These are phyloP conservation scores for Tautogolabrus adspersus DNA, from an alignment of 2,113 vertebrate species.

Conservation along the genomic window DNA sequence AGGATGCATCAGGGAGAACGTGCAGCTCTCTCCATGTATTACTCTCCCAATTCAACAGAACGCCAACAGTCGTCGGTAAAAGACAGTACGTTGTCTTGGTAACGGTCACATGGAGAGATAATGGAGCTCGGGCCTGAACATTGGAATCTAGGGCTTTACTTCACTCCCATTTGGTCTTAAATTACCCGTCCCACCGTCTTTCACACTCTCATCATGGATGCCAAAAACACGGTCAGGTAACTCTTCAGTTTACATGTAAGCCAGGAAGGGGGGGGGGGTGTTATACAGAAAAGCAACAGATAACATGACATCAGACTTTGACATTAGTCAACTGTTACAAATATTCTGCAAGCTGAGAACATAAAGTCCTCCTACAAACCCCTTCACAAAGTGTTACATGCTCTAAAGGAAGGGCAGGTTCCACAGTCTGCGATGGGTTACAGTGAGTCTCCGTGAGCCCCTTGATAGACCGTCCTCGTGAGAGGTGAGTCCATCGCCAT, in stretches of 20 bases:
- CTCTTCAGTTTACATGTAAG: slow-evolving; percentile 40
- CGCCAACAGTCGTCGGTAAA: slow-evolving; percentile 23
- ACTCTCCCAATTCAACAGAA: slow-evolving; percentile 67
- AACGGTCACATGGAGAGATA: slow-evolving; percentile 1
- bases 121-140: neutral
- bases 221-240: slow-evolving; percentile 61
- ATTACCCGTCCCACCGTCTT: slow-evolving; percentile 26
- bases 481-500: neutral
- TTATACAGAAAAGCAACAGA: slow-evolving; percentile 3
- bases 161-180: slow-evolving; percentile 25
- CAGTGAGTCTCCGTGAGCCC: neutral
- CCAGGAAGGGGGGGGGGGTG: neutral
- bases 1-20: slow-evolving; percentile 12
- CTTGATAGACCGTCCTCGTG: neutral
- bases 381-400: slow-evolving; percentile 56
- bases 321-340: slow-evolving; percentile 44
- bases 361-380: slow-evolving; percentile 34
- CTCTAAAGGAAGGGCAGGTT: slow-evolving; percentile 16
- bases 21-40: slow-evolving; percentile 18
- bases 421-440: slow-evolving; percentile 10
- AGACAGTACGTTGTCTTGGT: slow-evolving; percentile 19
- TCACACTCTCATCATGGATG: slow-evolving; percentile 24
- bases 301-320: slow-evolving; percentile 29
- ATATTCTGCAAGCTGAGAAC: slow-evolving; percentile 39
- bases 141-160: slow-evolving; percentile 27